phyloP scores from a whole-genome alignment of 2,113 vertebrate species.

The Lagopus muta region DNA sequence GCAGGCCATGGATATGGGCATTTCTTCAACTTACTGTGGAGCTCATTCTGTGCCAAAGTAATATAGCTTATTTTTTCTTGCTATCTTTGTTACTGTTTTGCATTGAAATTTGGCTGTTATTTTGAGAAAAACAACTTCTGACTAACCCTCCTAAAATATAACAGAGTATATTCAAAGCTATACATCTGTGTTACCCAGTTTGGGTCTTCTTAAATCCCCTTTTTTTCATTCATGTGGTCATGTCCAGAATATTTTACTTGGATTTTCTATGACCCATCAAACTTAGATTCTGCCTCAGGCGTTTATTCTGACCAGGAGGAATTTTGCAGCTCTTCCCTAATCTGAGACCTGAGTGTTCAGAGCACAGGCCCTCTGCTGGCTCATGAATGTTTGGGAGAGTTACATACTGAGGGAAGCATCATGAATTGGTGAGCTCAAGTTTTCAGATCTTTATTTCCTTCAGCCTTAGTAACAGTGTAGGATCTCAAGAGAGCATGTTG shows the following conservation, averaged over 20 bases:
- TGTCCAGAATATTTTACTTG: neutral
- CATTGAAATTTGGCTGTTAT: neutral
- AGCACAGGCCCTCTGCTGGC: neutral
- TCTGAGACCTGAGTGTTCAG: neutral
- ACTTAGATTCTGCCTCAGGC: neutral
- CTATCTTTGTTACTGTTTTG: neutral
- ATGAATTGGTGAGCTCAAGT: neutral
- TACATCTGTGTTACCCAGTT: neutral
- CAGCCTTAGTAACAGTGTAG: neutral
- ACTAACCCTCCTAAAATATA: neutral
- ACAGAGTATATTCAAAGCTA: neutral
- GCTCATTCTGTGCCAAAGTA: conserved; percentile 94
- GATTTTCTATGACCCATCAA: neutral
- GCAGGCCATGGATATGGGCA: conserved; percentile 77
- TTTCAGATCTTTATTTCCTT: neutral
- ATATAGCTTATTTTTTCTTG: neutral
- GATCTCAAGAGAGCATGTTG: neutral
- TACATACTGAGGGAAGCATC: neutral
- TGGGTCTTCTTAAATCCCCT: neutral
- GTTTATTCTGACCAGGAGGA: neutral
- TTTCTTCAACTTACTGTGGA: conserved; percentile 94
- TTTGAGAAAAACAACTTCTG: neutral
- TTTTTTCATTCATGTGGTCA: neutral
- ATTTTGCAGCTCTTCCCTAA: neutral
- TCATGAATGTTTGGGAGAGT: neutral